A percentile compares a stretch with the other conserved stretches of the same genome.
Evolutionary conservation across 2,113 vertebrate species (phyloP).

Genomic region (Macheiramphus alcinus): DNA sequence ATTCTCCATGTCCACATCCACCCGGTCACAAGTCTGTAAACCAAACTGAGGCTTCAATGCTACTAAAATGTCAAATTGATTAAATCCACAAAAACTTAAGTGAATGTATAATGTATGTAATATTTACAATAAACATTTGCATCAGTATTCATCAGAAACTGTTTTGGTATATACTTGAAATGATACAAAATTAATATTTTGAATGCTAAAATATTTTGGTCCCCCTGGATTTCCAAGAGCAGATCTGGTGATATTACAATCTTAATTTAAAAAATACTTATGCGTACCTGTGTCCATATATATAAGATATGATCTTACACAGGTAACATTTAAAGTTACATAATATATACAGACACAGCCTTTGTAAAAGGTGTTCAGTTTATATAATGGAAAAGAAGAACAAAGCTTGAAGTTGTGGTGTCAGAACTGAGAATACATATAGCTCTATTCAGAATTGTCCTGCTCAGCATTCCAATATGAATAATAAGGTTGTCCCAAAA

Average conservation of each 20-base stretch:
- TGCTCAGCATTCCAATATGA: not conserved
- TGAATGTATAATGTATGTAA: not conserved
- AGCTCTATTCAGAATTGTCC: conserved; percentile 13
- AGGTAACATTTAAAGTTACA: conserved; percentile 58
- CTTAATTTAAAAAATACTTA: conserved; percentile 64
- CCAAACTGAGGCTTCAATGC: conserved; percentile 45
- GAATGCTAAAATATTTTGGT: conserved; percentile 77
- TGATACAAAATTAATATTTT: conserved; percentile 73
- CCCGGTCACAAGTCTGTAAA: not conserved
- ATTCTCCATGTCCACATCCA: not conserved
- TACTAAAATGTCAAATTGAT: not conserved
- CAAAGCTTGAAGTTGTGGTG: conserved; percentile 34
- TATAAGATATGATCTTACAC: conserved; percentile 60
- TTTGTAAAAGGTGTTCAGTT: conserved; percentile 57
- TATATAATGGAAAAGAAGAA: conserved; percentile 49
- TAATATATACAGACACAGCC: conserved; percentile 61
- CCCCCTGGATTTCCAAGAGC: conserved; percentile 76
- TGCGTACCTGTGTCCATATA: conserved; percentile 32
- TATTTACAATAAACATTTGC: conserved; percentile 61
- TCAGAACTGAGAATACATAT: not conserved
- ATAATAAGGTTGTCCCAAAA: not conserved
- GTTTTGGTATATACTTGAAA: conserved; percentile 75
- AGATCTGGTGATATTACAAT: conserved; percentile 68
- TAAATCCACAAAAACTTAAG: conserved; percentile 8
- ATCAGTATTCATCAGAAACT: conserved; percentile 60